phyloP scores from a whole-genome alignment of 2,113 vertebrate genomes.

The Polypterus bichir region DNA sequence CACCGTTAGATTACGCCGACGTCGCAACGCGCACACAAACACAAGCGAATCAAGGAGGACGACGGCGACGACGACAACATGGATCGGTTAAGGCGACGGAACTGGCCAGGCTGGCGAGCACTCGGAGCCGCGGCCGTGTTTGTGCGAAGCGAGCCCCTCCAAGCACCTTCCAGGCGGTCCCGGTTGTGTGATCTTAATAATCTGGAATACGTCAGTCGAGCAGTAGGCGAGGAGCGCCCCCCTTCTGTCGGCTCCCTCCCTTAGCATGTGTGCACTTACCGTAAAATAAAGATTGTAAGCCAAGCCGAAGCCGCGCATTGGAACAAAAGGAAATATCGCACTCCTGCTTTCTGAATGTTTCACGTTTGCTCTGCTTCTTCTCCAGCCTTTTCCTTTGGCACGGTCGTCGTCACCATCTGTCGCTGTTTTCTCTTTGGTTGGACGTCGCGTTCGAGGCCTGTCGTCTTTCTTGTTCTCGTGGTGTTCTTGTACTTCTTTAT shows the following conservation, averaged over 20 bases:
- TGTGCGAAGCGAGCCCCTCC: too few species aligned
- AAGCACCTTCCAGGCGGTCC: too few species aligned
- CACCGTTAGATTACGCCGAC: slow-evolving; percentile 66
- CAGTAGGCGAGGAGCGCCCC: too few species aligned
- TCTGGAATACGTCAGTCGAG: too few species aligned
- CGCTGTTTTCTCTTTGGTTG: slow-evolving; percentile 30
- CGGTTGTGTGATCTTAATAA: too few species aligned
- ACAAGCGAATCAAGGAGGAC: too few species aligned
- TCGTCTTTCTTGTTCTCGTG: slow-evolving; percentile 75
- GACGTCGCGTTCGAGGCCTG: slow-evolving; percentile 69
- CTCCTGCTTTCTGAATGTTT: slow-evolving; percentile 83
- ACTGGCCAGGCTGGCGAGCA: too few species aligned
- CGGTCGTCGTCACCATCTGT: background rate
- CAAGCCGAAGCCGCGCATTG: slow-evolving; percentile 74
- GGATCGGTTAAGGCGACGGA: too few species aligned
- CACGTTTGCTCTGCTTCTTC: slow-evolving; percentile 76
- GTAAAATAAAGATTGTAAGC: slow-evolving; percentile 98
- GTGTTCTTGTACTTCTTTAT: slow-evolving; percentile 56
- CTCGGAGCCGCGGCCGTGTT: too few species aligned
- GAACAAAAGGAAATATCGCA: slow-evolving; percentile 65
- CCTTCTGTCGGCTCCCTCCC: slow-evolving; percentile 31
- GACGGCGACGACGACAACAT: too few species aligned
- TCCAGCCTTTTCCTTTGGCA: slow-evolving; percentile 12
- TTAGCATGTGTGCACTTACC: slow-evolving; percentile 91
- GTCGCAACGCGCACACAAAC: slow-evolving; percentile 26